A percentile compares a stretch with the other conserved stretches of the same genome.
Conservation (phyloP, 1,140 invertebrate genomes). For the Gonioctena quinquepunctata region DNA sequence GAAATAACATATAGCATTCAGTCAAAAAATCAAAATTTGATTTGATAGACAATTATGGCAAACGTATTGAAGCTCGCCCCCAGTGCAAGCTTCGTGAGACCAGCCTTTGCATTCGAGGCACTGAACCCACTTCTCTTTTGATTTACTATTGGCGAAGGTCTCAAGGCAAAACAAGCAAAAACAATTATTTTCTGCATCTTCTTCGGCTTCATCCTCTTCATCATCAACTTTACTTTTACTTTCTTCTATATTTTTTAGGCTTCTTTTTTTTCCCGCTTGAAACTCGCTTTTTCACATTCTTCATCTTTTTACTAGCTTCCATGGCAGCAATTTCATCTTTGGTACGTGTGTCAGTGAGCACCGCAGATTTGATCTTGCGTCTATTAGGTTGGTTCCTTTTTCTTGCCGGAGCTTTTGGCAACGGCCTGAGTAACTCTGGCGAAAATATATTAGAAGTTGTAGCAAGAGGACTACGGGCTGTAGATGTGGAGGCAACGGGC, state of each 20-base stretch:
- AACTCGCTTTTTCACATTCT: neutral
- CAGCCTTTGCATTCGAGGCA: conserved; percentile 26
- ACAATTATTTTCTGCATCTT: conserved; percentile 13
- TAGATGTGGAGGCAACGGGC: neutral
- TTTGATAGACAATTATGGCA: conserved; percentile 20
- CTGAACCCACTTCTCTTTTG: conserved; percentile 24
- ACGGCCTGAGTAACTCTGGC: neutral
- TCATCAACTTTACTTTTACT: neutral
- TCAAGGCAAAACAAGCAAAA: conserved; percentile 24
- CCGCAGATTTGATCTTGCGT: conserved; percentile 11
- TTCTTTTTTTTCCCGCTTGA: neutral
- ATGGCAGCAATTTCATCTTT: conserved; percentile 8
- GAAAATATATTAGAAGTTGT: neutral
- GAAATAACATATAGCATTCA: too few relatives aligned
- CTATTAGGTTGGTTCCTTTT: conserved; percentile 1
- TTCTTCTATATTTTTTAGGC: neutral
- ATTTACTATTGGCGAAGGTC: conserved; percentile 12
- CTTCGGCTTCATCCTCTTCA: neutral
- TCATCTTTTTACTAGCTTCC: neutral
- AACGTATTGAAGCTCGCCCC: conserved; percentile 12
- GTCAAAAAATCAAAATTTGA: too few relatives aligned
- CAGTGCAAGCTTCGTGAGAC: conserved; percentile 25
- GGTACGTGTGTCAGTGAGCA: neutral
- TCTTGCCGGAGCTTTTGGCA: conserved; percentile 10
- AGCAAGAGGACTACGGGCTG: neutral